A percentile compares a stretch with the other conserved stretches of the same genome.
These are phyloP conservation scores for Cinclus mexicanus DNA, from an alignment of 2,113 vertebrate species.

Conservation along the genomic window DNA sequence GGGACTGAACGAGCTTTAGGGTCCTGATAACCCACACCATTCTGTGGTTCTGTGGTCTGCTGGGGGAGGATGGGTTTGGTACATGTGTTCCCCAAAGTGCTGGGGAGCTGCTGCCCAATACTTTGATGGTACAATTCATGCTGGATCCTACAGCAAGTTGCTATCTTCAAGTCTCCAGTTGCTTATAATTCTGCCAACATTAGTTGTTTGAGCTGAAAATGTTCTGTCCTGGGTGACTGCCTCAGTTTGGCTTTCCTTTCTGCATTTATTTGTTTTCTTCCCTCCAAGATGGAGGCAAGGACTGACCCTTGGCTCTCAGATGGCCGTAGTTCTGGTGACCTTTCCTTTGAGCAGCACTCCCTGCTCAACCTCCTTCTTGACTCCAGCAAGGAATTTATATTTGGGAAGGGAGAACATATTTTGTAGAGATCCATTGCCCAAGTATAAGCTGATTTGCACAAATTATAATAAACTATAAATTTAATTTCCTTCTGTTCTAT, in stretches of 20 bases:
- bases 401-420: neutral
- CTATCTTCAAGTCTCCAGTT: neutral
- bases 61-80: too few species aligned
- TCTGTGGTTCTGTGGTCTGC: neutral
- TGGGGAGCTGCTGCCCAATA: accelerated
- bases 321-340: accelerated
- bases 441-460: neutral
- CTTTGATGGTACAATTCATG: neutral
- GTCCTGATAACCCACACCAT: neutral
- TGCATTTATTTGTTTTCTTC: neutral
- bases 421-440: neutral
- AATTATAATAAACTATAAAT: too few species aligned
- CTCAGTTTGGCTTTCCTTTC: neutral
- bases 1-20: neutral
- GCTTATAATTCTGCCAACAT: neutral
- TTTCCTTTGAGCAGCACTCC: neutral
- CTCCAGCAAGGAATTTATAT: neutral
- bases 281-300: neutral
- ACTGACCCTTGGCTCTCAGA: neutral
- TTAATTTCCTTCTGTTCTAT: too few species aligned
- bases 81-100: accelerated
- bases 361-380: neutral
- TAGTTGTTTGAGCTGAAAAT: neutral
- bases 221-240: neutral
- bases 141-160: neutral